Evolutionary conservation across 1,140 invertebrate genomes (phyloP).

Genomic region (Solenopsis invicta): DNA sequence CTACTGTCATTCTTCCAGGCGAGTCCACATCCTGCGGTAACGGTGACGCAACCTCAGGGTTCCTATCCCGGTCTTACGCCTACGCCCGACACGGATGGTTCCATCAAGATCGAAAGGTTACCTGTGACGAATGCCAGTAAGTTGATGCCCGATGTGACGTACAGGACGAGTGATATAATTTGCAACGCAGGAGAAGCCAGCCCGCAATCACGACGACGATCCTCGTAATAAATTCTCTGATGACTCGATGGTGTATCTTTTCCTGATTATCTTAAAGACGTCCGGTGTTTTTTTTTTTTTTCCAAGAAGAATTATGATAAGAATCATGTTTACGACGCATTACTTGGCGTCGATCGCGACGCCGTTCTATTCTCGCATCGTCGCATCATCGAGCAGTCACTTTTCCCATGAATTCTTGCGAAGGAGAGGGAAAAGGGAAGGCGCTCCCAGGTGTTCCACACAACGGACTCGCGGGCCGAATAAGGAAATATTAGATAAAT

Average conservation of each 20-base stretch:
- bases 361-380: conserved; percentile 66
- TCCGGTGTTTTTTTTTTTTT: conserved; percentile 12
- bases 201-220: background rate
- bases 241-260: background rate
- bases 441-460: conserved; percentile 78
- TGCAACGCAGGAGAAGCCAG: conserved; percentile 4
- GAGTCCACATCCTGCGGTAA: conserved; percentile 86
- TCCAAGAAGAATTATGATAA: conserved; percentile 24
- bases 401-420: conserved; percentile 72
- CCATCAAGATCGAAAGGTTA: conserved; percentile 89
- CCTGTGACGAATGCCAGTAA: conserved; percentile 87
- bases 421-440: conserved; percentile 51
- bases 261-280: background rate
- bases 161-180: background rate
- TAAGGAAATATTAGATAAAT: conserved; percentile 84
- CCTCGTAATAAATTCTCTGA: background rate
- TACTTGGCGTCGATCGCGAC: background rate
- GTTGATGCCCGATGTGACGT: conserved; percentile 67
- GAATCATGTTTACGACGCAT: conserved; percentile 5
- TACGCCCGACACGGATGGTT: conserved; percentile 87
- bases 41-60: conserved; percentile 84
- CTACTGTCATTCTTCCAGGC: conserved; percentile 76
- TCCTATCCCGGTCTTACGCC: conserved; percentile 86
- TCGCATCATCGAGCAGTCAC: conserved; percentile 74
- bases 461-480: conserved; percentile 73